phyloP scores from a whole-genome alignment of 2,888 invertebrate genomes.

The Bellardia pandia region DNA sequence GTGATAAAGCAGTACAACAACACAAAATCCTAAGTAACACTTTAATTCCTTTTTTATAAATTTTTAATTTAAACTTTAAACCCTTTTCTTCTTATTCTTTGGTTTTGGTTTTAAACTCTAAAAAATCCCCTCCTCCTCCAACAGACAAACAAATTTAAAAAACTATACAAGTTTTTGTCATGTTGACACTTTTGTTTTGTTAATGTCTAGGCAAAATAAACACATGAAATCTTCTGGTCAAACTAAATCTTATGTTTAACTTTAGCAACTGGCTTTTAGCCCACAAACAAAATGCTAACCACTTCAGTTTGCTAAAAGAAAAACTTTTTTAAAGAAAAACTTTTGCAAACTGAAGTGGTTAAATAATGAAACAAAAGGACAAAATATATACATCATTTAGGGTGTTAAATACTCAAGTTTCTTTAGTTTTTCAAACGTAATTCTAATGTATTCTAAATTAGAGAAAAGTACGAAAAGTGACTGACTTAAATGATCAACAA shows the following conservation, averaged over 20 bases:
- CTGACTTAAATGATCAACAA: conserved; percentile 9
- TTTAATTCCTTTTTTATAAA: conserved; percentile 55
- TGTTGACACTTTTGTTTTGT: conserved; percentile 73
- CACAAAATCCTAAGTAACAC: conserved; percentile 40
- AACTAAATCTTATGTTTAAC: conserved; percentile 34
- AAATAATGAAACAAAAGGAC: not conserved
- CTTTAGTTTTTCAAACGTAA: not conserved
- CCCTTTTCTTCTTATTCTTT: not conserved
- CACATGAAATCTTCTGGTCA: conserved; percentile 37
- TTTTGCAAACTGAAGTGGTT: not conserved
- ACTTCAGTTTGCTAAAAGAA: not conserved
- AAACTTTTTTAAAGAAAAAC: not conserved
- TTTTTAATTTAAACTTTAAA: conserved; percentile 54
- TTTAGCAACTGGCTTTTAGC: conserved; percentile 26
- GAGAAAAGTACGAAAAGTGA: not conserved
- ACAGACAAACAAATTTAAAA: not conserved
- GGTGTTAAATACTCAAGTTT: conserved; percentile 5
- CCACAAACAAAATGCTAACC: not conserved
- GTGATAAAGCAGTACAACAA: conserved; percentile 34
- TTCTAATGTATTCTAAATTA: not conserved
- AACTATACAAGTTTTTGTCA: conserved; percentile 46
- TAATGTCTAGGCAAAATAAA: conserved; percentile 55
- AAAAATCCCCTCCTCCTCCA: not conserved
- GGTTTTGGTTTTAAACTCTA: not conserved
- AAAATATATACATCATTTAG: not conserved